These are phyloP conservation scores for Caranx ignobilis DNA, from an alignment of 2,113 vertebrate species.

Conservation along the genomic window DNA sequence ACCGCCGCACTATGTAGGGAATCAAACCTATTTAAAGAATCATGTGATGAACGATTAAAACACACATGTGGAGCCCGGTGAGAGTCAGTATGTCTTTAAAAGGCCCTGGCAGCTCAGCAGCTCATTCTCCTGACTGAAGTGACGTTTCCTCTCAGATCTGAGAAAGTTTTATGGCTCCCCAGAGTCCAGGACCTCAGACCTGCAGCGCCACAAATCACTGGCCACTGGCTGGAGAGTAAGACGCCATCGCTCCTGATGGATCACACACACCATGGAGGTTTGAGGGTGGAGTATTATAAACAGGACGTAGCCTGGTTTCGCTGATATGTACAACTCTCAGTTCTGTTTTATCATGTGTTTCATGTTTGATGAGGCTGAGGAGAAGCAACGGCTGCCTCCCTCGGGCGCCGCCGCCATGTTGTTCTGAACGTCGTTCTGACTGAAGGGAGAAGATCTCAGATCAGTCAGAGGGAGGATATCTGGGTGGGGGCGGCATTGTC, in stretches of 20 bases:
- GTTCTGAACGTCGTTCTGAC: constrained; percentile 6
- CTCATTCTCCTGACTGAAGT: constrained; percentile 14
- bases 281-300: too few relatives aligned
- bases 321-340: too few relatives aligned
- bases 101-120: background rate
- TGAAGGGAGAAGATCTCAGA: constrained; percentile 33
- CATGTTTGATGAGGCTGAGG: background rate
- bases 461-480: constrained; percentile 10
- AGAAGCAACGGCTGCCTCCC: background rate
- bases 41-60: background rate
- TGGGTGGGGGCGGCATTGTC: background rate
- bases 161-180: constrained; percentile 35
- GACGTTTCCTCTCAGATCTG: constrained; percentile 15
- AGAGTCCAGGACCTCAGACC: constrained; percentile 5
- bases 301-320: too few relatives aligned
- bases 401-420: background rate
- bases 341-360: too few relatives aligned
- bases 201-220: constrained; percentile 43
- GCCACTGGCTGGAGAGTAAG: background rate
- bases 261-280: background rate
- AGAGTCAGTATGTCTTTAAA: background rate
- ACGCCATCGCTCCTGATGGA: constrained; percentile 22
- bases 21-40: background rate
- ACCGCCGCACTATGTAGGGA: background rate
- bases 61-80: background rate